These are phyloP conservation scores for Bolborhynchus lineola DNA, from an alignment of 2,113 vertebrate species.

Conservation along the genomic window DNA sequence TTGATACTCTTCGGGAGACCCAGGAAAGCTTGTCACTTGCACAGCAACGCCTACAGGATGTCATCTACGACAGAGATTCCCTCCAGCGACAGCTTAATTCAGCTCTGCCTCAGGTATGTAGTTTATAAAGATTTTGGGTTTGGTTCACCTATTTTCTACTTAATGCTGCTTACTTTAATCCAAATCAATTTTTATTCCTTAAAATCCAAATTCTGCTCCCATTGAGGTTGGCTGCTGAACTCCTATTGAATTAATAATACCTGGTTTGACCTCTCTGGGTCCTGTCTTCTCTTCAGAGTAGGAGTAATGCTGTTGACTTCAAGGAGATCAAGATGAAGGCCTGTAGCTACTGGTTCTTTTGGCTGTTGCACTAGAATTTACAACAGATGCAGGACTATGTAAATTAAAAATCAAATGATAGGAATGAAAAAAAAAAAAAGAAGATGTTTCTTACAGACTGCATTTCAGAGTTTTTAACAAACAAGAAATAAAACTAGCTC, in stretches of 20 bases:
- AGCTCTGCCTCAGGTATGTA: constrained; percentile 92
- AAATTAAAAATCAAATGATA: background rate
- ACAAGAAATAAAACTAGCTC: background rate
- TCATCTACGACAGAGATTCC: constrained; percentile 95
- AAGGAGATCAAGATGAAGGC: background rate
- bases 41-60: constrained; percentile 95
- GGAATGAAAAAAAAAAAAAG: background rate
- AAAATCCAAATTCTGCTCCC: background rate
- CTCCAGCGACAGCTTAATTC: constrained; percentile 98
- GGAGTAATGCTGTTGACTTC: constrained; percentile 1
- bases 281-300: background rate
- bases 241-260: background rate
- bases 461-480: background rate
- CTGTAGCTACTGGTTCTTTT: constrained; percentile 62
- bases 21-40: constrained; percentile 95
- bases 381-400: background rate
- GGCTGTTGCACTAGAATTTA: constrained; percentile 63
- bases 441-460: background rate
- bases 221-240: background rate
- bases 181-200: background rate
- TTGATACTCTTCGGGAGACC: constrained; percentile 97
- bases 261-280: background rate
- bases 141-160: background rate
- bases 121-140: background rate
- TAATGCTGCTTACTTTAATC: background rate